Base-by-base conservation (phyloP, 2,113 vertebrate species). In the Australoheros scitulus region DNA sequence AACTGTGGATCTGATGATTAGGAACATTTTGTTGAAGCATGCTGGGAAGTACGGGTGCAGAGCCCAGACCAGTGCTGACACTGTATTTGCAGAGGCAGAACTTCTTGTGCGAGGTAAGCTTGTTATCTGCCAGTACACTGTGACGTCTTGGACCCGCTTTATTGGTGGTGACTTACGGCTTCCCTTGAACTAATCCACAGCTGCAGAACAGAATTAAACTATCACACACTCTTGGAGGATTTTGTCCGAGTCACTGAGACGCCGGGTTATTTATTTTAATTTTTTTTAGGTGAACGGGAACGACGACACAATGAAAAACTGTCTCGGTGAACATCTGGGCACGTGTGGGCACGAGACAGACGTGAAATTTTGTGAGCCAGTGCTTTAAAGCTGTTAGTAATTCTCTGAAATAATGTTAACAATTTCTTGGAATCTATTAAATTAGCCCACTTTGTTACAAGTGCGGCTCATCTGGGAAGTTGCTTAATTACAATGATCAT, bases 1-100 rank as follows among this genome's bases (percentile, higher is more conserved):
- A 59, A 97, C 97, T 65, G 97, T 97, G 93, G 98, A 99, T 96
- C 96, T 99, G 93, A 99, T 99, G 98, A 99, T 99, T 94, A 97
- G 98, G 92, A 99, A 97, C 94, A 98, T 99, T 93, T 96, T 99
- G 85, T 94, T 99, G 95, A 96, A 96, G 96, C 98, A 99, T 88
- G 97, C 98, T 56, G 98, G 98, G 87, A 97, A 96, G 93, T 99
- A 98, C 0, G 97, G 97, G 47, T 99, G 98, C 95, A 96, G 95
- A 92, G 97, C 97, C 72, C 97, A 99, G 94, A 98, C 97, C 10
- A 96, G 97, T 77, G 98, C 97, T 1, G 98, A 99, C 94, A 95
- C 94, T 0, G 96, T 98, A 81, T 96, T 96, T 32, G 95, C 97
- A 32, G 97, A 98, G 91, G 96, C 97, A 1, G 97, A 98, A 88